Evolutionary conservation across 2,888 invertebrate species (phyloP).

Genomic region (Sphinx pinastri): DNA sequence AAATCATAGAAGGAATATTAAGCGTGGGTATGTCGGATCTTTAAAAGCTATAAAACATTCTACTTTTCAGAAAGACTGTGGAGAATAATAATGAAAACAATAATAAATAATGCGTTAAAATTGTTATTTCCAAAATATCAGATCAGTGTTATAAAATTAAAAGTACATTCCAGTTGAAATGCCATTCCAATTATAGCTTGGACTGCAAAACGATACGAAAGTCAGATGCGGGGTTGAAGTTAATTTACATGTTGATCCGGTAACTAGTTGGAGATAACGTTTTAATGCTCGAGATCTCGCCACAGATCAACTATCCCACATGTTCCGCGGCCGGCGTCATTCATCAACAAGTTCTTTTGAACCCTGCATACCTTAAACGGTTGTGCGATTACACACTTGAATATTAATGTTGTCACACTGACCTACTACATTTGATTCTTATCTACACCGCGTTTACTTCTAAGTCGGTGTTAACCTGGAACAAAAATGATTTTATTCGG

Average conservation of each 20-base stretch:
- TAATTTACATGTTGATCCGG: constrained; percentile 66
- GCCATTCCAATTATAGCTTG: constrained; percentile 32
- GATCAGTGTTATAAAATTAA: neutral
- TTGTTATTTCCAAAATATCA: neutral
- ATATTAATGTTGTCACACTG: constrained; percentile 50
- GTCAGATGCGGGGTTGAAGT: constrained; percentile 50
- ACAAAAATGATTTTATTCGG: constrained; percentile 5
- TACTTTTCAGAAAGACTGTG: neutral
- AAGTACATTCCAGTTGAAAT: neutral
- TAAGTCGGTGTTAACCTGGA: constrained; percentile 33
- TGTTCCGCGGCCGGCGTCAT: constrained; percentile 45
- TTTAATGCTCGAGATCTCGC: constrained; percentile 60
- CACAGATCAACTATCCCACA: constrained; percentile 56
- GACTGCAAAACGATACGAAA: constrained; percentile 42
- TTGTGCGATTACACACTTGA: constrained; percentile 42
- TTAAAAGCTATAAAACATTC: neutral
- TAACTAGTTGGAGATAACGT: constrained; percentile 60
- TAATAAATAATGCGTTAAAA: neutral
- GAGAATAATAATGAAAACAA: neutral
- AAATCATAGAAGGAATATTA: neutral
- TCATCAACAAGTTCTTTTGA: constrained; percentile 58
- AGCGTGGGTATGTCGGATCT: neutral
- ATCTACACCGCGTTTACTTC: constrained; percentile 37
- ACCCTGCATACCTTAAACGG: constrained; percentile 56
- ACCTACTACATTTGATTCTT: constrained; percentile 47